These are phyloP conservation scores for Drosophila yooni DNA, from an alignment of 2,888 invertebrate species.

Conservation along the genomic window DNA sequence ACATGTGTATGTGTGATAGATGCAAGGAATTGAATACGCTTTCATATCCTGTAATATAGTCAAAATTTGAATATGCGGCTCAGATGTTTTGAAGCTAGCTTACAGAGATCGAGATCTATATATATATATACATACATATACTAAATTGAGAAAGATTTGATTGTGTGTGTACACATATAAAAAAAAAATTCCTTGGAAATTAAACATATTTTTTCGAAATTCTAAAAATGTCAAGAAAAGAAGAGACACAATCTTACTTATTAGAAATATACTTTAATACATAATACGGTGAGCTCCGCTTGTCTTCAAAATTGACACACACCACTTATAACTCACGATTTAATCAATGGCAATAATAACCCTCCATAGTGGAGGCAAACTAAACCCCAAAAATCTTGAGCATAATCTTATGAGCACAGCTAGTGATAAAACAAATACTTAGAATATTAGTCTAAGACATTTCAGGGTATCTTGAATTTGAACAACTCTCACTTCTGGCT, in stretches of 20 bases:
- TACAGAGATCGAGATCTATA: not conserved
- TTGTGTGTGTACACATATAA: not conserved
- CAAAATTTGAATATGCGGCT: not conserved
- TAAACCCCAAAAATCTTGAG: not conserved
- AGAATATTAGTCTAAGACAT: not conserved
- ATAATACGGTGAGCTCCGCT: not conserved
- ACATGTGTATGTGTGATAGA: not conserved
- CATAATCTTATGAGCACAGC: not conserved
- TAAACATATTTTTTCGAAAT: not conserved
- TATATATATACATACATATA: not conserved
- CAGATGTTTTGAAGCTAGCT: not conserved
- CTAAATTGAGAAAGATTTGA: not conserved
- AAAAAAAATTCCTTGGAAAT: not conserved
- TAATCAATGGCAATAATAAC: not conserved
- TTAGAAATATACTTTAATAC: not conserved
- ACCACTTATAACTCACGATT: not conserved
- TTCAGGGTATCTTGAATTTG: conserved; percentile 21
- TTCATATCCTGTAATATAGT: conserved; percentile 34
- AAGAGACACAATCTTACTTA: not conserved
- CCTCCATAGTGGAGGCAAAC: not conserved
- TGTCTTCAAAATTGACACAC: not conserved
- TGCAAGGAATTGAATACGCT: conserved; percentile 29
- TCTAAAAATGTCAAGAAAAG: not conserved
- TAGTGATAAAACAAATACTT: not conserved
- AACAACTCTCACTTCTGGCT: not conserved